These are phyloP conservation scores for Aplidium turbinatum DNA, from an alignment of 23 tunicate species.

Conservation along the genomic window DNA sequence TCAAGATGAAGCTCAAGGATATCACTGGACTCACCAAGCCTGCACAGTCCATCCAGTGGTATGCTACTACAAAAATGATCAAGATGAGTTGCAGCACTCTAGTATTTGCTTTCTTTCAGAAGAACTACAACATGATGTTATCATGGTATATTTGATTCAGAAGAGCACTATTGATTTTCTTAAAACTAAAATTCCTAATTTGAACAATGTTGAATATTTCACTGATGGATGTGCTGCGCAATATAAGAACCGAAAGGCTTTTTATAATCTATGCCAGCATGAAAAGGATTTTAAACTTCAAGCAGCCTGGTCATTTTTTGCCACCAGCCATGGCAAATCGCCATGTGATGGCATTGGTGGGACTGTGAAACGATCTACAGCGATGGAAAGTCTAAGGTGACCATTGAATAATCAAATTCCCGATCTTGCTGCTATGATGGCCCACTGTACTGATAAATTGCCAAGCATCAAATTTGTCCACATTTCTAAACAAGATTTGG, in stretches of 20 bases:
- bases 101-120: constrained; percentile 4
- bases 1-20: neutral
- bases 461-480: constrained; percentile 1
- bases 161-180: neutral
- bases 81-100: neutral
- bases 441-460: neutral
- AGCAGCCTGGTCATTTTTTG: constrained; percentile 16
- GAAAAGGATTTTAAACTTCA: constrained; percentile 8
- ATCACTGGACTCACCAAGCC: neutral
- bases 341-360: constrained; percentile 17
- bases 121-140: constrained; percentile 7
- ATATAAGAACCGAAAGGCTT: constrained; percentile 5
- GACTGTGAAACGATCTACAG: constrained; percentile 10
- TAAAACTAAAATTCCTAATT: constrained; percentile 9
- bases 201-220: constrained; percentile 8
- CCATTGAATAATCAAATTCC: constrained; percentile 21
- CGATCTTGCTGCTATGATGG: constrained; percentile 1
- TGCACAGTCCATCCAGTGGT: constrained; percentile 3
- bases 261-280: constrained; percentile 22
- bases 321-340: too few relatives aligned
- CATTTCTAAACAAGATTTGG: neutral
- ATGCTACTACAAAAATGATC: neutral
- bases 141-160: constrained; percentile 3
- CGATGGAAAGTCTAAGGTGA: constrained; percentile 19
- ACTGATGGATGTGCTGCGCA: constrained; percentile 8